Conservation (phyloP, 2,113 vertebrate species). For the Alexandromys fortis region DNA sequence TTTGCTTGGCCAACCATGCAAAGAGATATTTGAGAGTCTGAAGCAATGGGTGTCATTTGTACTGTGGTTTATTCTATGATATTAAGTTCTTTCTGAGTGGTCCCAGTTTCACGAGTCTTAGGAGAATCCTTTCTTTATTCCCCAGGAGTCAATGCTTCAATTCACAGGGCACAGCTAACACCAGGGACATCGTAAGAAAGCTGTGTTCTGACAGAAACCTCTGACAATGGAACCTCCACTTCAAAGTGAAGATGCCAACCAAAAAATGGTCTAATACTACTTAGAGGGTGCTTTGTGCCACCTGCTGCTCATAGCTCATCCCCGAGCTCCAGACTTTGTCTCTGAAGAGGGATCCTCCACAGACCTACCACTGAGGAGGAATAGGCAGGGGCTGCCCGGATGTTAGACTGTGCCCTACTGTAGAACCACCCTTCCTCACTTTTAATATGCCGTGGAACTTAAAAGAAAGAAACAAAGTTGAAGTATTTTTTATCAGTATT, state of each 20-base stretch:
- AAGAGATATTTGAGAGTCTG: background rate
- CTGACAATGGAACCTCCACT: conserved; percentile 59
- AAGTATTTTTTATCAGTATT: background rate
- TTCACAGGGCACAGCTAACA: background rate
- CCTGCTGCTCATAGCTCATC: conserved; percentile 71
- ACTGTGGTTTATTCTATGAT: background rate
- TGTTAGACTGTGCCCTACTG: background rate
- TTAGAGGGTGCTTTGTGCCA: conserved; percentile 43
- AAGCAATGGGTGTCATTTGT: background rate
- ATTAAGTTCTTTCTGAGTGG: background rate
- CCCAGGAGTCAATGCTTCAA: background rate
- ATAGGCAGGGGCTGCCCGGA: background rate
- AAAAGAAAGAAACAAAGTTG: background rate
- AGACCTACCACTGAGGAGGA: background rate
- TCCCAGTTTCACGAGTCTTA: background rate
- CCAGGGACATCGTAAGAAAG: conserved; percentile 50
- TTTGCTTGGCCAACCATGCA: background rate
- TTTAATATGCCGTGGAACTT: background rate
- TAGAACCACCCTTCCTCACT: background rate
- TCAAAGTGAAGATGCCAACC: background rate
- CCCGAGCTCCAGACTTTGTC: conserved; percentile 63
- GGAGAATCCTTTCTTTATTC: background rate
- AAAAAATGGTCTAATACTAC: conserved; percentile 71
- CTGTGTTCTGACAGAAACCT: conserved; percentile 68
- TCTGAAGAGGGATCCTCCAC: background rate